Evolutionary conservation across 2,888 invertebrate species (phyloP), one percentile per base, ranked within the genome.

Genomic region (Poecilobothrus nobilitatus): DNA sequence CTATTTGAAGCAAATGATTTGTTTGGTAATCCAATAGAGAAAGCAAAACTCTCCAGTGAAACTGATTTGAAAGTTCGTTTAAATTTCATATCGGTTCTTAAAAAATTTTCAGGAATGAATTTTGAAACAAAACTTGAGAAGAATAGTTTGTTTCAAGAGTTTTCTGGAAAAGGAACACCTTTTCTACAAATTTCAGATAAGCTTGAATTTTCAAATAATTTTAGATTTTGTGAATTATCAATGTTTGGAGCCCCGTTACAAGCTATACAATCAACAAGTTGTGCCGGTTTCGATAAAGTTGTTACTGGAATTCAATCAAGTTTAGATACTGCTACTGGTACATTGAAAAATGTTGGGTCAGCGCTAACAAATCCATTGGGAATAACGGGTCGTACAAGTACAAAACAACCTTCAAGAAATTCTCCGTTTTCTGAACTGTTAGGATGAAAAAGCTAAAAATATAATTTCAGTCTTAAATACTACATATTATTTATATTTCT

Each of bases 1-100:
- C 81, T 91, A 74, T 91, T 91, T 75, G 89, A 90, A 76, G 85
- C 86, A 0, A 81, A 86, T 63, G 86, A 88, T 71, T 77, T 86
- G 0, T 84, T 86, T 66, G 89, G 89, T 0, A 84, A 84, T 21
- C 82, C 86, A 0, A 71, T 88, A 27, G 80, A 78, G 2, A 81
- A 79, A 0, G 73, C 78, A 0, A 78, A 78, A 18, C 74, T 81
- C 6, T 80, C 79, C 27, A 84, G 82, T 7, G 78, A 83, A 20
- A 85, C 86, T 8, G 91, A 91, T 74, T 80, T 85, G 10, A 81
- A 84, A 73, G 89, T 90, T 6, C 84, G 88, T n/a, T 83, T 87
- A 8, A 83, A 85, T 72, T 88, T 89, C 71, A 88, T 90, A 0
- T 83, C 84, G 18, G 84, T 91, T 75, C 84, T 92, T 15, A 82